Evolutionary conservation across 2,113 vertebrate genomes (phyloP).

Genomic region (Xiphophorus hellerii): DNA sequence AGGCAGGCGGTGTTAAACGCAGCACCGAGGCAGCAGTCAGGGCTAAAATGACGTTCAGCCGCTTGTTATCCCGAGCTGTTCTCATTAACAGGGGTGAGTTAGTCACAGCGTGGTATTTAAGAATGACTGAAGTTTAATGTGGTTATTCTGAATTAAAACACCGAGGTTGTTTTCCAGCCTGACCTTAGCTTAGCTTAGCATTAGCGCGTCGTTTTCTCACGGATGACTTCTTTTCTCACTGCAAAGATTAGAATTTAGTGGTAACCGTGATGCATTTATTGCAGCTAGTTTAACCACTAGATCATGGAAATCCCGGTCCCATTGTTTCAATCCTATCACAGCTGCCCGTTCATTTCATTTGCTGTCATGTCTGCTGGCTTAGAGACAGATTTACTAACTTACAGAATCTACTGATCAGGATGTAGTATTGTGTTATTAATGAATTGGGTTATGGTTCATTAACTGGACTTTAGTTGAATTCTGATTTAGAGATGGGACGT

Average conservation of each 20-base stretch:
- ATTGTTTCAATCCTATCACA: too few species aligned
- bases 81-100: constrained; percentile 62
- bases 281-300: not conserved
- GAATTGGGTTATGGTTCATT: too few species aligned
- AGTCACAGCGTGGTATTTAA: not conserved
- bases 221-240: not conserved
- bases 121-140: not conserved
- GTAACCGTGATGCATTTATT: not conserved
- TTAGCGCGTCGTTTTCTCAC: not conserved
- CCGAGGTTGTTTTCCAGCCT: constrained; percentile 32
- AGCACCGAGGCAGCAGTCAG: not conserved
- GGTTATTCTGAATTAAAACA: not conserved
- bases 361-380: not conserved
- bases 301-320: not conserved
- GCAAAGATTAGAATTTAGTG: not conserved
- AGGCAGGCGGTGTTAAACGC: not conserved
- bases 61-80: constrained; percentile 51
- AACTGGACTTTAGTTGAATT: too few species aligned
- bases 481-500: not conserved
- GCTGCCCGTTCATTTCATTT: not conserved
- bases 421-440: too few species aligned
- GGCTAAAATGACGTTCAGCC: constrained; percentile 65
- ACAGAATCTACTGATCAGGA: not conserved
- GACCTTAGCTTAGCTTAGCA: constrained; percentile 71
- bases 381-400: too few species aligned